phyloP scores from a whole-genome alignment of 2,113 vertebrate species.

The Tenebrosternarchus preto region DNA sequence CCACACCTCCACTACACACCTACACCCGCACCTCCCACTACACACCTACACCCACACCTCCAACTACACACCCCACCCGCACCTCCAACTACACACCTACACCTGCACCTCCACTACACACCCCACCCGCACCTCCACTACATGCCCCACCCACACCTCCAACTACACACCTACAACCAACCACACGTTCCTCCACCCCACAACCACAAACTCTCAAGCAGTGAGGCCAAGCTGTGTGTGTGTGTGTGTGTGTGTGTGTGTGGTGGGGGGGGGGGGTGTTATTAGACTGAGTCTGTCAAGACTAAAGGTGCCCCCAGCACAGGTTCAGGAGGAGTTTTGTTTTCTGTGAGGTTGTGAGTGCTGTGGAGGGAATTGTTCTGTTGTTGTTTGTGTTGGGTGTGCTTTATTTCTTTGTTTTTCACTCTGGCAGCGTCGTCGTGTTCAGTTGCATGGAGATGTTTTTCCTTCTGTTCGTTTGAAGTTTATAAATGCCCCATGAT shows the following conservation, averaged over 20 bases:
- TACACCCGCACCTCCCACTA: no score
- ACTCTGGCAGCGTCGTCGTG: not conserved
- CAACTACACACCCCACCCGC: no score
- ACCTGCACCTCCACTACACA: no score
- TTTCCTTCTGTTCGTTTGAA: not conserved
- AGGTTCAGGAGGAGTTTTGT: not conserved
- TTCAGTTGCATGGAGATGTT: not conserved
- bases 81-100: no score
- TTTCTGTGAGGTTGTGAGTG: not conserved
- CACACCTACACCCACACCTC: not conserved
- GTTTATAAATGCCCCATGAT: not conserved
- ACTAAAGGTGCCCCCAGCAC: no score
- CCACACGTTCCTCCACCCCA: no score
- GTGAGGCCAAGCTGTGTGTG: not conserved
- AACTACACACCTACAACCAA: no score
- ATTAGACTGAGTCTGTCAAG: no score
- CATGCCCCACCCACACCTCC: no score
- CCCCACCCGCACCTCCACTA: not conserved
- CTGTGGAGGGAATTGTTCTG: not conserved
- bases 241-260: not conserved
- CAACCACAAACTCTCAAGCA: not conserved
- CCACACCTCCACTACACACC: no score
- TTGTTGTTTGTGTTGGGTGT: not conserved
- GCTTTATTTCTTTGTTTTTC: not conserved
- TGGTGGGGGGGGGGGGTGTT: not conserved